Evolutionary conservation across 2,113 vertebrate genomes (phyloP), one percentile per base, ranked within the genome.

Genomic region (Apodemus sylvaticus): DNA sequence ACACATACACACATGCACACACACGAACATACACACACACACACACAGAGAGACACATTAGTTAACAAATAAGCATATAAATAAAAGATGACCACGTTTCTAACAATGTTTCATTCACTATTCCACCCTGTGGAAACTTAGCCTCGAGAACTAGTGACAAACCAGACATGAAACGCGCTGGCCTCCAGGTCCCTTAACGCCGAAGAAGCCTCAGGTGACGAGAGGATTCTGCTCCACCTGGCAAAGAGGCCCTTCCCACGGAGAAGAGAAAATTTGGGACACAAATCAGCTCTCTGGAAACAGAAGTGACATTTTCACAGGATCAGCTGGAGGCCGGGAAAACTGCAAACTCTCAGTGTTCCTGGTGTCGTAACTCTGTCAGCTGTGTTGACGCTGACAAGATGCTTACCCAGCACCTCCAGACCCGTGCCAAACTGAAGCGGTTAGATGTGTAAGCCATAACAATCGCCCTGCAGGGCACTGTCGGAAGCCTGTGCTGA

Each of bases 401-500:
- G 95, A 97, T 95, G 97, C 97, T 97, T 94, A 97, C 78, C 90
- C 95, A 95, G 97, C 97, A 94, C 88, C 95, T 86, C 36, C 4
- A 96, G 95, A 73, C 96, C 91, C 6, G 6, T n/a, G 94, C 96
- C 92, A 90, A 82, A 89, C 3, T 48, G 71, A 86, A 90, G 93
- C 8, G 85, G 96, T 51, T 92, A 71, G 86, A 94, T 10, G 45
- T 11, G 73, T 70, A 58, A 92, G 87, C 93, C 51, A 3, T 60
- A 92, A 81, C 66, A 96, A 60, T 88, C 7, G 55, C 42, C 81
- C 89, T n/a, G 0, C 0, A 7, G 58, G 86, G 39, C 36, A 83
- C 96, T 83, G 68, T 14, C 9, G 19, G 45, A 55, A 66, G 76
- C 70, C 26, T 0, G 7, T 86, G 58, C 51, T 9, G 48, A 74